Base-by-base conservation (phyloP, 2,888 invertebrate species). In the Aphrophora alni region DNA sequence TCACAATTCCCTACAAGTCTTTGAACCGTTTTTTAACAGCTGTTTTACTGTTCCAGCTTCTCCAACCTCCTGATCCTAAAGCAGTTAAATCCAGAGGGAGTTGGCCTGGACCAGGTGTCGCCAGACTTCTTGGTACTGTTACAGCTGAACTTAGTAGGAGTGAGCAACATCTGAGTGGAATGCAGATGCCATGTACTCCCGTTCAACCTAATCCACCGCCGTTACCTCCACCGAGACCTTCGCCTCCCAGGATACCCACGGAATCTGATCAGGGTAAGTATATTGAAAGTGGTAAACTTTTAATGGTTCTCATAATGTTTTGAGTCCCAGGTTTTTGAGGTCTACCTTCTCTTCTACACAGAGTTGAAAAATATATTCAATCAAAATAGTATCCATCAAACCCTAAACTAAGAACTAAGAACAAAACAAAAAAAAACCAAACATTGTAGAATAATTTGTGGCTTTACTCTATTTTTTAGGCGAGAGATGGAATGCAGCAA, bases 31-130 rank as follows among this genome's bases (percentile, higher is more conserved):
- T 8, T 8, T 33, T 5, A 5, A 33, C 33, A 5, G 5, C 33
- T 33, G 33, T 71, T 71, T 76, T 72, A 78, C 14, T 25, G 12
- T 83, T 80, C 26, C 82, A 86, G 86, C 81, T 86, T 28, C 82
- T 86, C 33, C 85, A 85, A 0, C 91, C 93, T 0, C 90, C 94
- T 59, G 95, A 95, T 86, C 91, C 92, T 0, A 95, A 95, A 86
- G 91, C 93, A 44, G 92, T 92, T 0, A 95, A 95, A 88, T 93
- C 93, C 0, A 90, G 96, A 73, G 96, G 96, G 0, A 95, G 95
- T 2, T 96, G 96, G 96, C 95, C 96, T 0, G 96, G 96, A 0
- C 95, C 95, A 0, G 93, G 93, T 70, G 88, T 90, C 5, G 89
- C 85, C 38, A 82, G 85, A 17, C 80, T 84, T 70, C 82, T 85